A percentile compares a stretch with the other conserved stretches of the same genome.
Evolutionary conservation across 2,797 vertebrate genomes (phyloP).

Genomic region (Tympanoctomys barrerae): DNA sequence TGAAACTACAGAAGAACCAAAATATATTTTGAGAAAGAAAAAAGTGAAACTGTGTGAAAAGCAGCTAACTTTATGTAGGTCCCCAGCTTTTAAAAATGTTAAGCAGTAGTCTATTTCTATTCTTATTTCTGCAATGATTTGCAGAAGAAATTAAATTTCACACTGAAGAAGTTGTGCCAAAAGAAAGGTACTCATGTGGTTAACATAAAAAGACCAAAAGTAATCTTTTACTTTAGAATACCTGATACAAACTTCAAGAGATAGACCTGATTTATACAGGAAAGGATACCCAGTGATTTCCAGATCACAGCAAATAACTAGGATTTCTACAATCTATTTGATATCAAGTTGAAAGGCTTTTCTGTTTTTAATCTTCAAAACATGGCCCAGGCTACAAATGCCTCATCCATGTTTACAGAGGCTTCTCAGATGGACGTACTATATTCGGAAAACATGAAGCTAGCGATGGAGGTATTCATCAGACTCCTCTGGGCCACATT

Average conservation of each 20-base stretch:
- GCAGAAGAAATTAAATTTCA: neutral
- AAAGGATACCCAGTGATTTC: neutral
- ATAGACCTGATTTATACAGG: neutral
- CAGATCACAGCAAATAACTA: neutral
- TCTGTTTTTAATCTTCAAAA: conserved; percentile 39
- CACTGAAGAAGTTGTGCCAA: neutral
- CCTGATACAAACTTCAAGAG: neutral
- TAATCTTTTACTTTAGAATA: neutral
- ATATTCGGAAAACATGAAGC: neutral
- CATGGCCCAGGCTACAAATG: neutral
- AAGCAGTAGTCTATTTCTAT: neutral
- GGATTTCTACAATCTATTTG: conserved; percentile 23
- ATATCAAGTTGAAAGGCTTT: neutral
- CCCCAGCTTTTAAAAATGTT: neutral
- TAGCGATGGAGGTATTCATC: neutral
- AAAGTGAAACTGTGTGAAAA: conserved; percentile 66
- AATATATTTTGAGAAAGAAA: conserved; percentile 71
- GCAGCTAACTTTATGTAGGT: neutral
- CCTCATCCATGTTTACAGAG: neutral
- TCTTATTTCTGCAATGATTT: neutral
- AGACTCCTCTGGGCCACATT: neutral
- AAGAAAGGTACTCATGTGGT: neutral
- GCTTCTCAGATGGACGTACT: neutral
- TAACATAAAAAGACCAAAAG: neutral
- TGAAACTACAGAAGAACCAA: conserved; percentile 78